Evolutionary conservation across 1,140 invertebrate genomes (phyloP), one percentile per base, ranked within the genome.

Genomic region (Elysia chlorotica): DNA sequence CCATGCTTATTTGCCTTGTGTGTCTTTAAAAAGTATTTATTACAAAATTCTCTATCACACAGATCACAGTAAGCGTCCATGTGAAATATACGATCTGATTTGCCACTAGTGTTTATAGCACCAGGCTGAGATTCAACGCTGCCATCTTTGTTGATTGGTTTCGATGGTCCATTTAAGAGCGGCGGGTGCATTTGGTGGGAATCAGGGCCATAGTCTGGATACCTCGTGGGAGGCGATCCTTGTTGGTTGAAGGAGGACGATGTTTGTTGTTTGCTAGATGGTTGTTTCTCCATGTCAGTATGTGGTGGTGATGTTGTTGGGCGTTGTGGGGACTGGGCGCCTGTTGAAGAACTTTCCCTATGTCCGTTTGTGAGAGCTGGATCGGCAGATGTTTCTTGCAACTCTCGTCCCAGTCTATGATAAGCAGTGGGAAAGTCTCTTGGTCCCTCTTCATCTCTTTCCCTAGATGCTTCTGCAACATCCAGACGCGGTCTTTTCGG

Each of bases 1-100:
- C 97, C 96, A 88, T 99, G 98, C 95, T 99, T 99, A 85, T 98
- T 93, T 79, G 98, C 94, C 96, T 99, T 99, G 88, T 99, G 98
- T 0, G 97, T 99, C 84, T 98, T 97, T 93, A 88, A 76, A 70
- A 87, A 88, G 73, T 88, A 88, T 71, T 87, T 88, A 73, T 88
- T 88, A 62, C 90, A 90, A 76, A 91, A 89, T 78, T 91, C 89
- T 73, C 89, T 86, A 69, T 89, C 85, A 85, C 91, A 92, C 36
- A 91, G 77, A 70, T 89, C 88, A 86, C 96, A 98, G 85, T 97
- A 99, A 3, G 96, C 88, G 97, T 96, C 30, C 92, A 93, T 82
- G 74, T 86, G 83, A 76, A 86, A 85, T 48, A 78, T 78, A 28
- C 74, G 61, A 21, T 68, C 74, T 6, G 71, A 61, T 54, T 79